phyloP scores from a whole-genome alignment of 2,113 vertebrate genomes.

The Leiothrix lutea region DNA sequence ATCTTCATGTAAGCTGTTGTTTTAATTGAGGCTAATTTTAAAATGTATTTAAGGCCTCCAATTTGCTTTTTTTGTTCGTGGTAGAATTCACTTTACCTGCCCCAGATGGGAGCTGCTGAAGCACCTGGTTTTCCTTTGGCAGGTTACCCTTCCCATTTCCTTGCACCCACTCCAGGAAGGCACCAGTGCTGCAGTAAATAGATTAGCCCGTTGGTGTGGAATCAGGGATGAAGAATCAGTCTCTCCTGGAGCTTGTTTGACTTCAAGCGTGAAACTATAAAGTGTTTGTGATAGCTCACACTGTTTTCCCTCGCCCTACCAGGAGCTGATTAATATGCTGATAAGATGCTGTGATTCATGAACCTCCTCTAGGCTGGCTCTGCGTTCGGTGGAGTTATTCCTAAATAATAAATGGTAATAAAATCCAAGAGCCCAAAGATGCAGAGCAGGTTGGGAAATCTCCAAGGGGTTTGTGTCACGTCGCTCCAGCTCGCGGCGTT shows the following conservation, averaged over 20 bases:
- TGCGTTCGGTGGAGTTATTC: neutral
- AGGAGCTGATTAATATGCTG: constrained; percentile 32
- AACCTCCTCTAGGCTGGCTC: neutral
- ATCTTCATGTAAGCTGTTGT: neutral
- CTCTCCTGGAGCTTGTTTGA: neutral
- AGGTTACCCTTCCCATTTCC: neutral
- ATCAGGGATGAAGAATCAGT: neutral
- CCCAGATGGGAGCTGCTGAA: neutral
- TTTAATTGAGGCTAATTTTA: neutral
- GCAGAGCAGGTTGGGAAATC: neutral
- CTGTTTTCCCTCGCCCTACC: neutral
- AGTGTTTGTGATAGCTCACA: neutral
- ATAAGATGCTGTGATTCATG: constrained; percentile 28
- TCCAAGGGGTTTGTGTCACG: neutral
- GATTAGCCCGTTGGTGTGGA: neutral
- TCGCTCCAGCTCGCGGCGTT: fast-evolving
- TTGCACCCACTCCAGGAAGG: neutral
- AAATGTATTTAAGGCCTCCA: neutral
- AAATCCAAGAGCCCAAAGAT: neutral
- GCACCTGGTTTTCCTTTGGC: neutral
- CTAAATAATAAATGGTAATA: neutral
- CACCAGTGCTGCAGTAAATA: neutral
- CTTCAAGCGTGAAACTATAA: neutral
- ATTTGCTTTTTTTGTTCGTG: neutral
- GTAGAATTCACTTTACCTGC: neutral